Evolutionary conservation across 2,888 invertebrate species (phyloP).

Genomic region (Teleiodes luculella): DNA sequence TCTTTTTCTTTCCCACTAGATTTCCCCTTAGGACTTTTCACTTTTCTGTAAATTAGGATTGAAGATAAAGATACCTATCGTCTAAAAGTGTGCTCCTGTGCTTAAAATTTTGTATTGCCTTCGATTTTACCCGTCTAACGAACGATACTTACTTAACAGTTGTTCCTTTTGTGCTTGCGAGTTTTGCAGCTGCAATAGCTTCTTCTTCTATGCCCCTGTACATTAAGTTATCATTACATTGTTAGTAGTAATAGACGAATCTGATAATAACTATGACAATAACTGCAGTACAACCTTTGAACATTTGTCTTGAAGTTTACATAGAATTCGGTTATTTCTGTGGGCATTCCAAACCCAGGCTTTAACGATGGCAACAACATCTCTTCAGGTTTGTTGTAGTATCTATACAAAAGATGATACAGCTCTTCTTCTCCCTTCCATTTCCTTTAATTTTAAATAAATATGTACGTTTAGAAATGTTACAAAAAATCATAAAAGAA

Average conservation of each 20-base stretch:
- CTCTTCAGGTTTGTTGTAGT: constrained; percentile 66
- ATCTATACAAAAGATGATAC: constrained; percentile 56
- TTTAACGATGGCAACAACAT: constrained; percentile 59
- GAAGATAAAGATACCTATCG: too few relatives aligned
- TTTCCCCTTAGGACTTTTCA: constrained; percentile 40
- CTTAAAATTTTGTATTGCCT: background rate
- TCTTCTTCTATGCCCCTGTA: constrained; percentile 49
- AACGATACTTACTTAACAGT: constrained; percentile 37
- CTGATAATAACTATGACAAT: too few relatives aligned
- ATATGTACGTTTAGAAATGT: too few relatives aligned
- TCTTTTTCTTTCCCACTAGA: constrained; percentile 26
- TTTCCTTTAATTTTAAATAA: constrained; percentile 35
- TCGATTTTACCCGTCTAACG: background rate
- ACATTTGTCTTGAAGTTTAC: constrained; percentile 45
- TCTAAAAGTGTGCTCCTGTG: too few relatives aligned
- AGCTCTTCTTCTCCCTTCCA: constrained; percentile 66
- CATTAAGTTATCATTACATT: background rate
- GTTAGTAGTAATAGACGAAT: too few relatives aligned
- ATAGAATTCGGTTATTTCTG: constrained; percentile 49
- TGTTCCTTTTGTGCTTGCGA: constrained; percentile 23
- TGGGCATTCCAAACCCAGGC: constrained; percentile 54
- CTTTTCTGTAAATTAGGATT: constrained; percentile 36
- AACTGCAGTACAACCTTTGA: constrained; percentile 32
- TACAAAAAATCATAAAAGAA: too few relatives aligned
- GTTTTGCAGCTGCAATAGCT: constrained; percentile 36